phyloP scores from a whole-genome alignment of 2,888 invertebrate genomes.

The Herminia tarsipennalis region DNA sequence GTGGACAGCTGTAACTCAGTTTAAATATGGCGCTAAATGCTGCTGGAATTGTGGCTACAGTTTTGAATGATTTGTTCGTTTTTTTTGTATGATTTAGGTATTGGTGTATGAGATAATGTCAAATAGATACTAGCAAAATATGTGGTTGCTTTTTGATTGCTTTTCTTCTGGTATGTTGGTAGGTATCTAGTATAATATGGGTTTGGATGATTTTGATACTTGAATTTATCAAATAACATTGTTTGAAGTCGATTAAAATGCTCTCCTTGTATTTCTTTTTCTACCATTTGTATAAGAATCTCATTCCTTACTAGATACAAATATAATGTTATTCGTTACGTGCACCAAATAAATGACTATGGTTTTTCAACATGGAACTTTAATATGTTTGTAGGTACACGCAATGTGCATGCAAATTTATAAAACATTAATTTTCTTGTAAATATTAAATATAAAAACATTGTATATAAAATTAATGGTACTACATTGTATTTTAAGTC shows the following conservation, averaged over 20 bases:
- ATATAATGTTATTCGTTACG: too few relatives aligned
- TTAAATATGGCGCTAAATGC: background rate
- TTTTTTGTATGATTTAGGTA: too few relatives aligned
- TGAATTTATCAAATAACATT: background rate
- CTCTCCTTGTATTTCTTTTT: background rate
- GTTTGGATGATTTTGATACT: background rate
- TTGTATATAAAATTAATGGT: constrained; percentile 27
- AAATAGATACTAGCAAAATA: too few relatives aligned
- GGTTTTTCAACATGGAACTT: too few relatives aligned
- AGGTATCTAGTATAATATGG: background rate
- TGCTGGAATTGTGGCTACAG: too few relatives aligned
- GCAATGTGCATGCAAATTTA: background rate
- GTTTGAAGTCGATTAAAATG: background rate
- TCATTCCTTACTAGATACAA: constrained; percentile 16
- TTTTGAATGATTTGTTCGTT: too few relatives aligned
- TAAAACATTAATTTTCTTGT: constrained; percentile 16
- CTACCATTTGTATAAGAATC: constrained; percentile 28
- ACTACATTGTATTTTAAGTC: constrained; percentile 15
- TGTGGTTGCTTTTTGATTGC: too few relatives aligned
- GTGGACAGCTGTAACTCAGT: background rate
- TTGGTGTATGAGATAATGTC: too few relatives aligned
- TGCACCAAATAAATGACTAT: too few relatives aligned
- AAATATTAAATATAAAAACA: constrained; percentile 28
- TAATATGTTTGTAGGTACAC: background rate
- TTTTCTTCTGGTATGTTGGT: too few relatives aligned